Conservation (phyloP, 2,888 invertebrate species). For the Dione vanillae region DNA sequence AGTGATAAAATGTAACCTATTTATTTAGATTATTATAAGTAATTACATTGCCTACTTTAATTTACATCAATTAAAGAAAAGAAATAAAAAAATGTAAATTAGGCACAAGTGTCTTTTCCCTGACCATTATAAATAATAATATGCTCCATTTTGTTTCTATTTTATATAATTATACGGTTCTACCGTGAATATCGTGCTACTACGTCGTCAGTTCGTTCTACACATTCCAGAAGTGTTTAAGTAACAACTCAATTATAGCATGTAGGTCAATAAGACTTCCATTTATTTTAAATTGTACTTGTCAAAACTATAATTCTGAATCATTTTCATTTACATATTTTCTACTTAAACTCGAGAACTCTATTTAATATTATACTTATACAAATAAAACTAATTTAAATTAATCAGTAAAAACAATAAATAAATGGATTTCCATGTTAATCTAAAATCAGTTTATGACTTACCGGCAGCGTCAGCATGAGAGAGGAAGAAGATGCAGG, state of each 20-base stretch:
- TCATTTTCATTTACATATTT: constrained; percentile 10
- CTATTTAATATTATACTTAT: constrained; percentile 4
- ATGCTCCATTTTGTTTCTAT: constrained; percentile 22
- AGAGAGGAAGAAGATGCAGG: constrained; percentile 76
- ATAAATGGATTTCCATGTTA: constrained; percentile 39
- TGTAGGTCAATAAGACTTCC: constrained; percentile 52
- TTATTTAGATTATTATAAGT: neutral
- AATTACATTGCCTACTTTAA: neutral
- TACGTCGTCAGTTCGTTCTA: constrained; percentile 60
- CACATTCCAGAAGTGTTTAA: constrained; percentile 50
- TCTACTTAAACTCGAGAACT: constrained; percentile 1
- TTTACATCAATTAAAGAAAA: neutral
- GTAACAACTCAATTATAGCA: constrained; percentile 50
- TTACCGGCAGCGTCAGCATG: constrained; percentile 79
- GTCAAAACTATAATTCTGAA: constrained; percentile 11
- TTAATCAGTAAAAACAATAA: constrained; percentile 18
- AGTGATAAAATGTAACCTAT: too few species aligned
- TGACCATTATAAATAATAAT: constrained; percentile 25
- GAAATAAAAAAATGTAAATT: constrained; percentile 4
- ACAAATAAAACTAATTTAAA: neutral
- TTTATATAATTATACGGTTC: constrained; percentile 31
- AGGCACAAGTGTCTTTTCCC: constrained; percentile 32
- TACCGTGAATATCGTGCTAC: constrained; percentile 37
- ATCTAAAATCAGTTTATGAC: constrained; percentile 53
- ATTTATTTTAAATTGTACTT: constrained; percentile 50